Conservation (phyloP, 2,888 invertebrate species). For the Drosophila rellima region DNA sequence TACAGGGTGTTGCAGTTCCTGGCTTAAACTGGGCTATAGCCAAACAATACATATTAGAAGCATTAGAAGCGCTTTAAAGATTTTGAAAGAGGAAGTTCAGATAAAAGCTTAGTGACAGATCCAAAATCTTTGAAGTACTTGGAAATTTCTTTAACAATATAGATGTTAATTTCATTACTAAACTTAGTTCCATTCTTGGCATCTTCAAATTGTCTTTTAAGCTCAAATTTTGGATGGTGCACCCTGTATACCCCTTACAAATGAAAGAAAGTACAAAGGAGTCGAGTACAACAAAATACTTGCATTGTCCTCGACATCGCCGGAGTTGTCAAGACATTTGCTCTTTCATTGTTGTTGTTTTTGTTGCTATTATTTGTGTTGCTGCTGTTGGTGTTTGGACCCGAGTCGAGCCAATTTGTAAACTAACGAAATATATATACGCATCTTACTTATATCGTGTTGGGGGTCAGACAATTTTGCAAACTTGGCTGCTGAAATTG, state of each 20-base stretch:
- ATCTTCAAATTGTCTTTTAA: no score
- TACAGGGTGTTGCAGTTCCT: conserved; percentile 31
- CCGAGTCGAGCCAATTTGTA: conserved; percentile 71
- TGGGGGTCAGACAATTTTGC: conserved; percentile 41
- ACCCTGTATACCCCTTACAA: conserved; percentile 38
- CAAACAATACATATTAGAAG: background rate
- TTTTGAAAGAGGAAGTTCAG: no score
- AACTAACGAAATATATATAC: conserved; percentile 67
- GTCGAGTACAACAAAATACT: conserved; percentile 20
- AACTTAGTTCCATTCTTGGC: no score
- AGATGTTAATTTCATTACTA: no score
- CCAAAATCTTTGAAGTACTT: no score
- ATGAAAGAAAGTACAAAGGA: conserved; percentile 17
- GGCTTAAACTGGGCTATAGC: background rate
- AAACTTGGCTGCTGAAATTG: conserved; percentile 67
- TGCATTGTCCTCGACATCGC: conserved; percentile 49
- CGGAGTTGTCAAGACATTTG: conserved; percentile 65
- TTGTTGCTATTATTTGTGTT: conserved; percentile 36
- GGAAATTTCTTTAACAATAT: no score
- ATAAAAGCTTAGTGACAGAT: no score
- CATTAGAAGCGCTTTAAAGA: background rate
- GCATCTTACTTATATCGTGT: conserved; percentile 49
- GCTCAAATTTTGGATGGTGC: background rate
- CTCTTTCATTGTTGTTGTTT: conserved; percentile 36
- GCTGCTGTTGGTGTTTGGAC: conserved; percentile 38